Evolutionary conservation across 2,797 vertebrate genomes (phyloP).

Genomic region (Darevskia nairensis): DNA sequence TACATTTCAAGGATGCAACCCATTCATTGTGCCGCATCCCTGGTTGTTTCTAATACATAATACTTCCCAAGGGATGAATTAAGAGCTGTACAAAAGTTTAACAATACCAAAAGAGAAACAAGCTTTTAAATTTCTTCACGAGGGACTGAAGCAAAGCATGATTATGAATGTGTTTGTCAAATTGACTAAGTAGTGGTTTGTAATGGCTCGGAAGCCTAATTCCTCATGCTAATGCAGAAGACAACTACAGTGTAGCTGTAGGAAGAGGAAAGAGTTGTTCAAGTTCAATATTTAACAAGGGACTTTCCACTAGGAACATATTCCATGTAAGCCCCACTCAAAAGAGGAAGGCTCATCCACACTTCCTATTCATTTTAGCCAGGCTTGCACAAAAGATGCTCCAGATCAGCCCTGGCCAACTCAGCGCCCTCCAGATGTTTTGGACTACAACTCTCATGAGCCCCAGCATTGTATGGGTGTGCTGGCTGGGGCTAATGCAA

Average conservation of each 20-base stretch:
- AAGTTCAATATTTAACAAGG: slow-evolving; percentile 8
- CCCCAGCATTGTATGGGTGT: neutral
- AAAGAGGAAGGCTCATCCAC: neutral
- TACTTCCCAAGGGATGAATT: slow-evolving; percentile 47
- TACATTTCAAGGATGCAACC: slow-evolving; percentile 9
- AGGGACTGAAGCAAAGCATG: neutral
- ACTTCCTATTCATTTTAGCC: neutral
- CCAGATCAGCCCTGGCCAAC: neutral
- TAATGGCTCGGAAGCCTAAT: neutral
- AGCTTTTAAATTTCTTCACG: slow-evolving; percentile 23
- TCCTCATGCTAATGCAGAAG: slow-evolving; percentile 35
- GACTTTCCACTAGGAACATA: neutral
- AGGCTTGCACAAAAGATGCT: too few species aligned
- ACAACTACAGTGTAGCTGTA: slow-evolving; percentile 25
- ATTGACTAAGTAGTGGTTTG: slow-evolving; percentile 19
- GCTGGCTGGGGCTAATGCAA: neutral
- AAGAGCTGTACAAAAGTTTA: slow-evolving; percentile 14
- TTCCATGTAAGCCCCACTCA: too few species aligned
- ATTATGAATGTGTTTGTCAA: slow-evolving; percentile 13
- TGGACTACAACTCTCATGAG: neutral
- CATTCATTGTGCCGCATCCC: slow-evolving; percentile 56
- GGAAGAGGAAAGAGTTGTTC: slow-evolving; percentile 8
- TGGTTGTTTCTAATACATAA: slow-evolving; percentile 35
- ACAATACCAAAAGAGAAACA: neutral
- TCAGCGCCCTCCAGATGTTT: neutral